Evolutionary conservation across 2,888 invertebrate genomes (phyloP).

Genomic region (Eudasyphora cyanicolor): DNA sequence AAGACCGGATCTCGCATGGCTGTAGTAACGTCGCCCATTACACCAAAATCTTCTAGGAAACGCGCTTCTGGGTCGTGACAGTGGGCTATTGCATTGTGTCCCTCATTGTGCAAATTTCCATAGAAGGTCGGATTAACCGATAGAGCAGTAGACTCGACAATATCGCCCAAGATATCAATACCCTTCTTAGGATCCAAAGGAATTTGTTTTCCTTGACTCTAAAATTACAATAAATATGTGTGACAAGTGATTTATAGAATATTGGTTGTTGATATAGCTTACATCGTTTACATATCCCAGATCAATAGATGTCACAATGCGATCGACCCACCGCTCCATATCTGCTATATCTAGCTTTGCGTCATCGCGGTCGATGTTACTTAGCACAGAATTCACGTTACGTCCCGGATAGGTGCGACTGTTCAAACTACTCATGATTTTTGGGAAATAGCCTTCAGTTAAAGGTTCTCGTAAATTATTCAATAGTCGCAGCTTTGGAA

Average conservation of each 20-base stretch:
- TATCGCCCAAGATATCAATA: constrained; percentile 89
- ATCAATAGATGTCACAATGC: constrained; percentile 88
- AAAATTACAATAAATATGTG: neutral
- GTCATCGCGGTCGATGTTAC: constrained; percentile 85
- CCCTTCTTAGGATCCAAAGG: constrained; percentile 81
- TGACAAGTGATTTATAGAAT: neutral
- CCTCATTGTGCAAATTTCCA: constrained; percentile 91
- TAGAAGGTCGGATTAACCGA: constrained; percentile 86
- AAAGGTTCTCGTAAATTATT: constrained; percentile 86
- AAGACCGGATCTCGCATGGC: constrained; percentile 93
- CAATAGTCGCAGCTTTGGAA: constrained; percentile 84
- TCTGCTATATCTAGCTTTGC: constrained; percentile 83
- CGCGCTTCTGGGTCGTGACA: constrained; percentile 89
- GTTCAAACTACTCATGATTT: constrained; percentile 85
- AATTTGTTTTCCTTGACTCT: constrained; percentile 72
- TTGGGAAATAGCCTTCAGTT: constrained; percentile 90
- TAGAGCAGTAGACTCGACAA: constrained; percentile 87
- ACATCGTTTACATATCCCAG: constrained; percentile 84
- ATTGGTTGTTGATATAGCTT: constrained; percentile 69
- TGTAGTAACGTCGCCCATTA: constrained; percentile 90
- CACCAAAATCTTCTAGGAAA: constrained; percentile 86
- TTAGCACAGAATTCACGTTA: constrained; percentile 82
- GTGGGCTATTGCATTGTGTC: constrained; percentile 88
- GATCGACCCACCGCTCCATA: constrained; percentile 87
- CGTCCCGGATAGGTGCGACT: constrained; percentile 89